A percentile compares a stretch with the other conserved stretches of the same genome.
These are phyloP conservation scores for Oenanthe oenanthe DNA, from an alignment of 2,113 vertebrate genomes.

Conservation along the genomic window DNA sequence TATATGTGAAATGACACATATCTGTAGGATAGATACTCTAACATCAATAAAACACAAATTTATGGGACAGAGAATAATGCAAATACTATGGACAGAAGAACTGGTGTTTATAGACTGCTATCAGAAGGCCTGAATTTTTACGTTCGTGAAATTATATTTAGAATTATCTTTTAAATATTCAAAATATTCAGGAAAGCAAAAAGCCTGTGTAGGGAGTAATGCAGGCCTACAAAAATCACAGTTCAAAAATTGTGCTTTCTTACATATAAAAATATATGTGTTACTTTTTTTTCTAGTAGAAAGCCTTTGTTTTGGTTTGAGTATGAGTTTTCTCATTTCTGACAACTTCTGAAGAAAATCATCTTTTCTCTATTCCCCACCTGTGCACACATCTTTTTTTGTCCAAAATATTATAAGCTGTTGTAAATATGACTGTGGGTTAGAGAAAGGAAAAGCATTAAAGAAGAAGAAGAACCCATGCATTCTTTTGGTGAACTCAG, in stretches of 20 bases:
- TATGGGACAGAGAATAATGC: background rate
- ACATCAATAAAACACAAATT: background rate
- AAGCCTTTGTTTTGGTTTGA: background rate
- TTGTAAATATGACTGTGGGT: background rate
- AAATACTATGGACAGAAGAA: background rate
- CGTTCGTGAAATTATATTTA: background rate
- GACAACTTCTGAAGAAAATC: background rate
- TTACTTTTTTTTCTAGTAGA: background rate
- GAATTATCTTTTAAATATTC: background rate
- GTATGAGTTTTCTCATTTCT: background rate
- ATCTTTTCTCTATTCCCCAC: background rate
- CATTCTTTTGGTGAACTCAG: background rate
- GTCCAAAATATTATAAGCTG: background rate
- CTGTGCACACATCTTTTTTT: rapidly evolving
- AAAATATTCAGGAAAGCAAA: background rate
- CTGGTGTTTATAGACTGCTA: background rate
- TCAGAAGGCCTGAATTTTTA: background rate
- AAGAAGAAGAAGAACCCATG: background rate
- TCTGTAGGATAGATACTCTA: rapidly evolving
- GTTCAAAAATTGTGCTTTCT: background rate
- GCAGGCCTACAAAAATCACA: background rate
- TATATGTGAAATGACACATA: background rate
- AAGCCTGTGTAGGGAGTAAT: background rate
- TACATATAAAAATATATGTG: background rate
- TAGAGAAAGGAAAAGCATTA: background rate